These are phyloP conservation scores for Hassar affinis DNA, from an alignment of 2,113 vertebrate genomes.

Conservation along the genomic window DNA sequence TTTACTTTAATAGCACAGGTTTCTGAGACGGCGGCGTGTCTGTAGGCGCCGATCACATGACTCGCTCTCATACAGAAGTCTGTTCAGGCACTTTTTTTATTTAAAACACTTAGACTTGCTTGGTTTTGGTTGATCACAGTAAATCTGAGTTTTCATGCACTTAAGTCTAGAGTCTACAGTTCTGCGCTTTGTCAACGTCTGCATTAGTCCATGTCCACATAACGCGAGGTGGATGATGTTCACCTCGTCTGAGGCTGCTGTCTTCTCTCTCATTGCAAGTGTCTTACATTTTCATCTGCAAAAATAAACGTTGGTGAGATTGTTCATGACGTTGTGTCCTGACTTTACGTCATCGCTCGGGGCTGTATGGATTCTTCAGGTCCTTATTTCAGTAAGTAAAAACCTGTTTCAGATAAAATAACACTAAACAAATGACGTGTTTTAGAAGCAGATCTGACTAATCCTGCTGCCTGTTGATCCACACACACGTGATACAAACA, in stretches of 20 bases:
- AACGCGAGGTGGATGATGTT: neutral
- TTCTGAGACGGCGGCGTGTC: neutral
- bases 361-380: neutral
- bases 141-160: neutral
- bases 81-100: conserved; percentile 6
- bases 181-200: neutral
- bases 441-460: no score
- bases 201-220: conserved; percentile 4
- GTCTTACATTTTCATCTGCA: conserved; percentile 57
- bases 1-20: neutral
- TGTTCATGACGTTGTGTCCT: neutral
- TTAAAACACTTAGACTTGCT: neutral
- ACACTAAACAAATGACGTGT: no score
- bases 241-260: neutral
- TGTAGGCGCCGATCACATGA: conserved; percentile 9
- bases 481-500: no score
- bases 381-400: no score
- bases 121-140: conserved; percentile 9
- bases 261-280: conserved; percentile 33
- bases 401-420: no score
- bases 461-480: no score
- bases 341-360: neutral
- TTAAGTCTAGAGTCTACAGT: neutral
- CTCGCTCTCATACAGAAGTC: neutral
- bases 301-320: conserved; percentile 51